A percentile compares a stretch with the other conserved stretches of the same genome.
Conservation (phyloP, 1,140 invertebrate species). For the Bicyclus anynana region DNA sequence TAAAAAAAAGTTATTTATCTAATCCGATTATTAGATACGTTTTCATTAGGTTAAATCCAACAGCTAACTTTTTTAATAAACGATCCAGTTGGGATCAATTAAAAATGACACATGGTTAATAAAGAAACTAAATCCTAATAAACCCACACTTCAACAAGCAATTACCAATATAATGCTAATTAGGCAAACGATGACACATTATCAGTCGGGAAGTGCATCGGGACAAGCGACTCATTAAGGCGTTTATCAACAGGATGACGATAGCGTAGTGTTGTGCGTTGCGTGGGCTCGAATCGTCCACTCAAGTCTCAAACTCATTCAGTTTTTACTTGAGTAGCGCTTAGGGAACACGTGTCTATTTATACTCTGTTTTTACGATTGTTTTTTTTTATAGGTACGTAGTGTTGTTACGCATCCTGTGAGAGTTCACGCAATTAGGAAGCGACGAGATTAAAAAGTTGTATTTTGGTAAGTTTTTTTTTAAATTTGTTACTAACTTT, state of each 20-base stretch:
- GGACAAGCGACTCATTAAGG: constrained; percentile 38
- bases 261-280: constrained; percentile 45
- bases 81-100: no score
- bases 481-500: no score
- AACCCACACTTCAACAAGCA: neutral
- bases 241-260: constrained; percentile 64
- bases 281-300: constrained; percentile 25
- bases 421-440: no score
- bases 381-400: neutral
- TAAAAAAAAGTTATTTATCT: no score
- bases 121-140: neutral
- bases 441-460: no score
- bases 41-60: no score
- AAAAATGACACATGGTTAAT: no score
- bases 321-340: constrained; percentile 54
- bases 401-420: no score
- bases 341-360: constrained; percentile 47
- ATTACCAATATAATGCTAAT: constrained; percentile 3
- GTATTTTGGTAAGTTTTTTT: no score
- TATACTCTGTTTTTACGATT: neutral
- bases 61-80: no score
- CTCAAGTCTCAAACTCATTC: constrained; percentile 65
- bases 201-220: constrained; percentile 16
- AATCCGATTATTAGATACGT: no score
- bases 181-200: constrained; percentile 10